phyloP scores from a whole-genome alignment of 2,797 vertebrate genomes.

The Salmo trutta region DNA sequence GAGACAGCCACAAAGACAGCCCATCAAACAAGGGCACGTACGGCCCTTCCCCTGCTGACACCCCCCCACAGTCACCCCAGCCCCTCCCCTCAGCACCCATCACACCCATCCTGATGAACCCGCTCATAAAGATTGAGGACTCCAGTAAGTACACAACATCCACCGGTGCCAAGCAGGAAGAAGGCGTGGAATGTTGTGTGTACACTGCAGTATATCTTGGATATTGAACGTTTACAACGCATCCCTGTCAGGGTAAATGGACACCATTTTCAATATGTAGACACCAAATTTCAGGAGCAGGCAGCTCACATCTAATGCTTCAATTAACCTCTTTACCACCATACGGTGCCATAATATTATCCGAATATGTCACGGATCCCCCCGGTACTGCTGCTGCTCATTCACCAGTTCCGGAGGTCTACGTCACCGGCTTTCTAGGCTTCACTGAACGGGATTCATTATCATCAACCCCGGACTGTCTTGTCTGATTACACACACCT shows the following conservation, averaged over 20 bases:
- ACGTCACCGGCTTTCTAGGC: too few species aligned
- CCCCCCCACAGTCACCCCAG: conserved; percentile 78
- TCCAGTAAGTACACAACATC: conserved; percentile 75
- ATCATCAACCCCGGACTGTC: too few species aligned
- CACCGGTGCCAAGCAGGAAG: conserved; percentile 8
- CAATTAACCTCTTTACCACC: conserved; percentile 6
- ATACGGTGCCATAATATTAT: conserved; percentile 14
- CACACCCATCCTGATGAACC: conserved; percentile 78
- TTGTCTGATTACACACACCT: too few species aligned
- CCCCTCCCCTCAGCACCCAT: conserved; percentile 77
- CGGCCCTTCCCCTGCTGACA: conserved; percentile 72
- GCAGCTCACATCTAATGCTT: neutral
- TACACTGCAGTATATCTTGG: neutral
- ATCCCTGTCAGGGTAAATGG: neutral
- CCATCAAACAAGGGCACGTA: conserved; percentile 66
- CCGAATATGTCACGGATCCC: neutral
- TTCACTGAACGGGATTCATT: too few species aligned
- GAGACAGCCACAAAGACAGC: conserved; percentile 63
- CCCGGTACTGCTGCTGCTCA: too few species aligned
- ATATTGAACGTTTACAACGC: neutral
- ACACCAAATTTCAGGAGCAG: neutral
- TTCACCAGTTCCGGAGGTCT: too few species aligned
- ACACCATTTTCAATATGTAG: neutral
- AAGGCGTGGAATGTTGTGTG: neutral
- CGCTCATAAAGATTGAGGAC: conserved; percentile 80